Percentiles rank a stretch among this genome's conserved stretches.
Evolutionary conservation across 2,797 vertebrate species (phyloP).

Genomic region (Peromyscus attwateri): DNA sequence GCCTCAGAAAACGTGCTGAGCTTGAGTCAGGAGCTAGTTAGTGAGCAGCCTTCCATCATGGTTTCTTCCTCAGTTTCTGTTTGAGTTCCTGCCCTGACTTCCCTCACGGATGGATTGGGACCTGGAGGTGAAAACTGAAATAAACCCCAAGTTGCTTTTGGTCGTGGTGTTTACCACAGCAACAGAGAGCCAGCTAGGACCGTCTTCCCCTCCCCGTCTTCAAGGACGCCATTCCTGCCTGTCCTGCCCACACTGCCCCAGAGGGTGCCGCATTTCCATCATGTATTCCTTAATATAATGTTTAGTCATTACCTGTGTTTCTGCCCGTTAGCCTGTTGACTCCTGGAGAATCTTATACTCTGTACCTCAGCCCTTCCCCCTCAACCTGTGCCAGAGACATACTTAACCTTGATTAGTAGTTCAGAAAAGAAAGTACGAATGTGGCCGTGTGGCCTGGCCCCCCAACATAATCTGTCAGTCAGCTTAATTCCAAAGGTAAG

Average conservation of each 20-base stretch:
- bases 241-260: neutral
- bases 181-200: neutral
- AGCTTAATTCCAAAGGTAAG: slow-evolving; percentile 1
- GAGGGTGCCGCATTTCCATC: neutral
- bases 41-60: too few relatives aligned
- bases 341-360: neutral
- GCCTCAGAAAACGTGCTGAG: neutral
- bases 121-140: neutral
- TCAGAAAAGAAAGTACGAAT: neutral
- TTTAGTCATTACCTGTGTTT: neutral
- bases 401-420: neutral
- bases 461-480: neutral
- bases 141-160: neutral
- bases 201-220: neutral
- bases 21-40: too few relatives aligned
- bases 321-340: neutral
- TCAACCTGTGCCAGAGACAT: neutral
- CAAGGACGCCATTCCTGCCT: neutral
- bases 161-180: neutral
- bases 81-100: neutral
- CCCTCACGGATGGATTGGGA: too few relatives aligned
- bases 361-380: neutral
- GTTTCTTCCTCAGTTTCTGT: neutral
- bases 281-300: neutral
- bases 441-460: neutral